Evolutionary conservation across 1,140 invertebrate species (phyloP).

Genomic region (Colletes gigas): DNA sequence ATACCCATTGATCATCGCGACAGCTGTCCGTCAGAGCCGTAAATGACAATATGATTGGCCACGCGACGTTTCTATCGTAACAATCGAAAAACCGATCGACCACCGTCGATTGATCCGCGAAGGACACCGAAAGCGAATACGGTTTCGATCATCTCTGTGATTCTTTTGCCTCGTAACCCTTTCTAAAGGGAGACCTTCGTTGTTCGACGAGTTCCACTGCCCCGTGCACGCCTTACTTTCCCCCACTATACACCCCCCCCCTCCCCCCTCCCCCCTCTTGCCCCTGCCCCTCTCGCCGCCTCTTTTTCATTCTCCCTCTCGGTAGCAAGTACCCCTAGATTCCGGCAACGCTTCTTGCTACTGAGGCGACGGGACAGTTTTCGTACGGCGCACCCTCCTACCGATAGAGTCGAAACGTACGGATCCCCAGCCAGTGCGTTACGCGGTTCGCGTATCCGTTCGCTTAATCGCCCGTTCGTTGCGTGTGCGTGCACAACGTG

Average conservation of each 20-base stretch:
- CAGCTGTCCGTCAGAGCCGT: background rate
- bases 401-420: conserved; percentile 28
- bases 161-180: background rate
- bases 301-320: conserved; percentile 15
- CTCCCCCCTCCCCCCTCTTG: background rate
- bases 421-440: background rate
- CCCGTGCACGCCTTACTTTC: conserved; percentile 29
- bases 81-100: background rate
- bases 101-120: background rate
- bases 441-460: conserved; percentile 7
- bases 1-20: too few species aligned
- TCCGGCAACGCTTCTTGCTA: conserved; percentile 51
- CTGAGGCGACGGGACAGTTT: conserved; percentile 66
- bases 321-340: conserved; percentile 36
- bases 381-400: conserved; percentile 64
- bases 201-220: conserved; percentile 20
- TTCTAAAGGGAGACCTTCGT: background rate
- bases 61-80: background rate
- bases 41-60: background rate
- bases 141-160: background rate
- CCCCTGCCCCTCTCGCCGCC: background rate
- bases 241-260: background rate
- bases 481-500: conserved; percentile 25
- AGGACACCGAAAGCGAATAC: background rate
- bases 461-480: background rate